These are phyloP conservation scores for Crepidodera aurea DNA, from an alignment of 2,888 invertebrate species.

Conservation along the genomic window DNA sequence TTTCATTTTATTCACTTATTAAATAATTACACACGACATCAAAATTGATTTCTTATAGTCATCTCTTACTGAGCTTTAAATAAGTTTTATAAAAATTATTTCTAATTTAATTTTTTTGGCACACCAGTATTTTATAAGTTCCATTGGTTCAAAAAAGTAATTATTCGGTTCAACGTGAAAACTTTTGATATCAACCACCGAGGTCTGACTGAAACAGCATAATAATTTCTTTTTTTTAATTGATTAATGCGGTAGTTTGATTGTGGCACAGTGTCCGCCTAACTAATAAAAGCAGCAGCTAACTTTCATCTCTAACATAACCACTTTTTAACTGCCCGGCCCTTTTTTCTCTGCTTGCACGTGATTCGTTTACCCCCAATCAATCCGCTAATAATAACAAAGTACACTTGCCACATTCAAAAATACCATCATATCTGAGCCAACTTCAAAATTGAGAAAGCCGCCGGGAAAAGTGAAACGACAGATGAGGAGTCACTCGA, in stretches of 20 bases:
- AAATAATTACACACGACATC: too few relatives aligned
- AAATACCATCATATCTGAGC: conserved; percentile 71
- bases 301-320: conserved; percentile 29
- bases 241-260: conserved; percentile 45
- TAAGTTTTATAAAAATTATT: too few relatives aligned
- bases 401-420: conserved; percentile 67
- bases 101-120: too few relatives aligned
- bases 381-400: background rate
- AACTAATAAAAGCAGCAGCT: conserved; percentile 36
- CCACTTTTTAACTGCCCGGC: conserved; percentile 43
- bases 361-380: conserved; percentile 12
- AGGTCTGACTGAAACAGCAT: conserved; percentile 24
- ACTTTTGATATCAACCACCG: background rate
- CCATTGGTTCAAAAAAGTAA: too few relatives aligned
- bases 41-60: too few relatives aligned
- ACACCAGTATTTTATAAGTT: too few relatives aligned
- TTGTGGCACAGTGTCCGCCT: conserved; percentile 46
- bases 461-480: conserved; percentile 63
- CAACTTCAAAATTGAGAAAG: conserved; percentile 59
- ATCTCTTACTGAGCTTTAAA: too few relatives aligned
- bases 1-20: too few relatives aligned
- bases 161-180: background rate
- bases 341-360: conserved; percentile 34
- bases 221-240: conserved; percentile 26
- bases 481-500: conserved; percentile 23